Conservation (phyloP, 2,797 vertebrate species). For the Sciaenops ocellatus region DNA sequence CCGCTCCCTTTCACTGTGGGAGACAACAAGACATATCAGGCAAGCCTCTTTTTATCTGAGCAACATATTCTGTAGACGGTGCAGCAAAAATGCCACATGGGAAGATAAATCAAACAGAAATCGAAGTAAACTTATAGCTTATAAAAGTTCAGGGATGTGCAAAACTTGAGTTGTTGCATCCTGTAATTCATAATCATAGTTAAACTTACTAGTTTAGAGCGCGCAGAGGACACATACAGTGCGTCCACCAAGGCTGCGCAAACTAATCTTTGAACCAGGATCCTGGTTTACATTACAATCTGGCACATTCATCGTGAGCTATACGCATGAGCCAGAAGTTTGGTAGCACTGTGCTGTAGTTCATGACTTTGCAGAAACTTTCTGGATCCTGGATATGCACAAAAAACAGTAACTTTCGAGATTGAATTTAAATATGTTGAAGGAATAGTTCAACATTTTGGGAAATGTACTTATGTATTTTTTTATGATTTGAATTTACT, state of each 20-base stretch:
- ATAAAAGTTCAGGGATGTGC: background rate
- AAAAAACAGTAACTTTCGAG: background rate
- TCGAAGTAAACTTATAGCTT: background rate
- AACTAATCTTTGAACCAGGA: background rate
- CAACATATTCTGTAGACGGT: background rate
- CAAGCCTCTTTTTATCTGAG: slow-evolving; percentile 47
- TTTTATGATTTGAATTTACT: background rate
- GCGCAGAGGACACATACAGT: background rate
- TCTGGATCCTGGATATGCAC: too few relatives aligned
- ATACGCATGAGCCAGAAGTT: background rate
- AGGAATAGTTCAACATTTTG: slow-evolving; percentile 1
- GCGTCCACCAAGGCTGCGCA: background rate
- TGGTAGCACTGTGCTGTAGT: too few relatives aligned
- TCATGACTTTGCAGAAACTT: background rate
- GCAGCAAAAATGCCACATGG: slow-evolving; percentile 9
- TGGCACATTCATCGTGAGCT: background rate
- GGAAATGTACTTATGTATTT: too few relatives aligned
- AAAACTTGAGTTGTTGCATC: background rate
- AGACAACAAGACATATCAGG: slow-evolving; percentile 97
- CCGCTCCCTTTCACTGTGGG: slow-evolving; percentile 96
- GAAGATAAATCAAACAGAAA: slow-evolving; percentile 33
- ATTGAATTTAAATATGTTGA: background rate
- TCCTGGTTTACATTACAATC: background rate
- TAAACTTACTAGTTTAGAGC: background rate
- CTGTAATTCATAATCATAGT: background rate